Percentiles rank a stretch among this genome's conserved stretches.
Conservation (phyloP, 2,797 vertebrate species). For the Dryobates pubescens region DNA sequence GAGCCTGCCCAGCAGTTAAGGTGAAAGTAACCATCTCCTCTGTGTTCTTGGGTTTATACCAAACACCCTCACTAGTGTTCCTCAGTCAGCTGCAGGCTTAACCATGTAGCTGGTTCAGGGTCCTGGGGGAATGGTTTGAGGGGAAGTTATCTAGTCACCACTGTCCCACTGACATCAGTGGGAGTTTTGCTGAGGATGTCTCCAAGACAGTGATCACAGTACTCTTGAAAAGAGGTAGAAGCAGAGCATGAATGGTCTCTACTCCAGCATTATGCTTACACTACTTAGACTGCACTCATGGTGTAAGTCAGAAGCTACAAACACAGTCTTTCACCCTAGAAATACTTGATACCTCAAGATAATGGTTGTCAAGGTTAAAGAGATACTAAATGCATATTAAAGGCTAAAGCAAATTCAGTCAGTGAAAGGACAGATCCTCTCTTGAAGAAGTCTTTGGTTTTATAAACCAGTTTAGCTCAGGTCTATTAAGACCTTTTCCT, state of each 20-base stretch:
- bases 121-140: background rate
- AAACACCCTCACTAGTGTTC: background rate
- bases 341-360: background rate
- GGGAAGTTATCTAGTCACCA: background rate
- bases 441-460: slow-evolving; percentile 33
- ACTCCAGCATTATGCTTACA: background rate
- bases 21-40: background rate
- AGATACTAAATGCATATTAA: background rate
- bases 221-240: background rate
- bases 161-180: background rate
- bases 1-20: background rate
- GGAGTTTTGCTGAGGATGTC: background rate
- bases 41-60: background rate
- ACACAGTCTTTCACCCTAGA: background rate
- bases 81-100: background rate
- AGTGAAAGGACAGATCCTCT: background rate
- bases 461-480: slow-evolving; percentile 35
- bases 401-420: slow-evolving; percentile 8
- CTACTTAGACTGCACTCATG: background rate
- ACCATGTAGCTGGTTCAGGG: fast-evolving
- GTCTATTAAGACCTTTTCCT: slow-evolving; percentile 50
- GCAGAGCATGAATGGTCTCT: background rate
- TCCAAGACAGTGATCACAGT: fast-evolving
- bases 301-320: background rate
- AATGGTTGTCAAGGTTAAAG: background rate